A percentile compares a stretch with the other conserved stretches of the same genome.
Conservation (phyloP, 2,113 vertebrate species). For the Rhipidura dahli region DNA sequence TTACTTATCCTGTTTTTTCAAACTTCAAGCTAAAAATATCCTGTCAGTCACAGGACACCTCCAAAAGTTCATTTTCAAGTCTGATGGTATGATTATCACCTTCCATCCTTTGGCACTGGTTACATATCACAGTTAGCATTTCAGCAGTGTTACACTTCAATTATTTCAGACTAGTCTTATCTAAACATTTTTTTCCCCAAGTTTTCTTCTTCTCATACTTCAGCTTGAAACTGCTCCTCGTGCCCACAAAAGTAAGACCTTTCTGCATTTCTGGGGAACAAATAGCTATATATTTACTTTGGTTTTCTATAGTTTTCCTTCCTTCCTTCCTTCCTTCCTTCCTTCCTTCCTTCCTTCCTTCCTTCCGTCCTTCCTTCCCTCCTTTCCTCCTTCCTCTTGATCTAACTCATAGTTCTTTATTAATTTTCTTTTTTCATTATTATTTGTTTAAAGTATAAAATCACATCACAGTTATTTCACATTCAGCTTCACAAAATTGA, state of each 20-base stretch:
- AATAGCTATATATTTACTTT: not conserved
- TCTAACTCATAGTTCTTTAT: not conserved
- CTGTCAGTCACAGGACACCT: not conserved
- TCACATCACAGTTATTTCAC: not conserved
- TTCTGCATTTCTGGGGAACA: not conserved
- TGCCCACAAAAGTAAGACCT: not conserved
- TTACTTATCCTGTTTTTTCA: not conserved
- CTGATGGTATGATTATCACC: not conserved
- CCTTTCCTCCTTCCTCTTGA: not conserved
- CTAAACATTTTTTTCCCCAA: not conserved
- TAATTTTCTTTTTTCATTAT: too few relatives aligned
- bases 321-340: too few relatives aligned
- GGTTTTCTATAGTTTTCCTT: not conserved
- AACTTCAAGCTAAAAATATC: not conserved
- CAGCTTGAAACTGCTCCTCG: not conserved
- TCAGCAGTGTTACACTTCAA: not conserved
- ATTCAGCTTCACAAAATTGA: not conserved
- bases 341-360: not conserved
- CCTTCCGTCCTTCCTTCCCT: not conserved
- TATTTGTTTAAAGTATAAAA: too few relatives aligned
- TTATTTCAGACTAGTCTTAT: not conserved
- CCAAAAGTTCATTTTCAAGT: not conserved
- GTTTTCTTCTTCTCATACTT: not conserved
- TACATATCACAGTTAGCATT: not conserved
- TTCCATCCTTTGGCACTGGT: not conserved